phyloP scores from a whole-genome alignment of 2,113 vertebrate species.

The Catharus minimus region DNA sequence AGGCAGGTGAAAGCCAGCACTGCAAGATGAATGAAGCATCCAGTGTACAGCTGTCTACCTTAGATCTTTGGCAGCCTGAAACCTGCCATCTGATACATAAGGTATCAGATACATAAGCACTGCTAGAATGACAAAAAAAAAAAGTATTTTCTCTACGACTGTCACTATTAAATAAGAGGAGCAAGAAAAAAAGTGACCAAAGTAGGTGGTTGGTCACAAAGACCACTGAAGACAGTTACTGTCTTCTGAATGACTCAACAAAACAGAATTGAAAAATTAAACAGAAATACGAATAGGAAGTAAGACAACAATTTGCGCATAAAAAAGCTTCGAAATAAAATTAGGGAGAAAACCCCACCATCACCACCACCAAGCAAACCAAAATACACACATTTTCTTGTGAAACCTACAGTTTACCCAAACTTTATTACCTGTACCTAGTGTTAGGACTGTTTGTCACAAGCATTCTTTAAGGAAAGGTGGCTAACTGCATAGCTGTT shows the following conservation, averaged over 20 bases:
- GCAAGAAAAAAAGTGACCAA: background rate
- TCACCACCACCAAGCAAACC: background rate
- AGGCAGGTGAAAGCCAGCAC: background rate
- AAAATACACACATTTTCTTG: background rate
- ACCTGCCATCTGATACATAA: accelerated
- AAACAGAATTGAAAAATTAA: background rate
- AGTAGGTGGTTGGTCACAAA: background rate
- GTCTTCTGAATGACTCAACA: background rate
- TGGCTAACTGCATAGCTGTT: background rate
- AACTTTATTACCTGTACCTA: background rate
- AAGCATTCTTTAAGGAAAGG: background rate
- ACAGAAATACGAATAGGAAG: background rate
- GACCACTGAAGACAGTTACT: background rate
- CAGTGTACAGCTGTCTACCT: background rate
- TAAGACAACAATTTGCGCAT: accelerated
- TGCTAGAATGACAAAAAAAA: background rate
- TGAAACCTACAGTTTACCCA: background rate
- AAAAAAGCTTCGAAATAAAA: background rate
- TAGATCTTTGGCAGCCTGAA: background rate
- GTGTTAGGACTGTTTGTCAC: background rate
- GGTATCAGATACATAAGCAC: background rate
- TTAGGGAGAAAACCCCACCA: background rate
- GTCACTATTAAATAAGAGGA: background rate
- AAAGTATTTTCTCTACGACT: background rate
- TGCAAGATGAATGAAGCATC: background rate